Base-by-base conservation (phyloP, 1,140 invertebrate genomes). In the Batillaria attramentaria region DNA sequence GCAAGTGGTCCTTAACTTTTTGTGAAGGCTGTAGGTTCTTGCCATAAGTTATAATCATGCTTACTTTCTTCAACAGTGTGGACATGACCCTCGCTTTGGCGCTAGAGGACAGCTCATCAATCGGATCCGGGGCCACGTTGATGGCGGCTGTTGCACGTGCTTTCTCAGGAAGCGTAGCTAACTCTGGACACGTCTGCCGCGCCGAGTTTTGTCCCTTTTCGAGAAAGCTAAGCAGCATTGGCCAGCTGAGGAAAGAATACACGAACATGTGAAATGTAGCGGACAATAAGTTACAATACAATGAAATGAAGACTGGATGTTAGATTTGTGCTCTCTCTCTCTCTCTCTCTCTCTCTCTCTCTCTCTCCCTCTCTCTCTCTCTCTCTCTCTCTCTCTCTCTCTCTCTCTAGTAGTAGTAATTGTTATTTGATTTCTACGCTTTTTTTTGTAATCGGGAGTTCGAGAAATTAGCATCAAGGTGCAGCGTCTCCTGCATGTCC, bases 141-240 rank as follows among this genome's bases (percentile, higher is more conserved):
- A 81, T 43, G 31, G 79, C 79, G 1, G 80, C 77, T 62, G 77
- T 79, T 28, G 78, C 76, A 42, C 79, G 80, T n/a, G 74, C 79
- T 31, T 84, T 83, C 16, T 84, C 80, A 28, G 83, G 83, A 31
- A 85, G 60, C 20, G 74, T 69, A 37, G 79, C 57, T 37, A 86
- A 57, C 43, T 83, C 81, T 13, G 86, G 85, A 68, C 73, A 65
- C 60, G 82, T 86, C 35, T 77, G 72, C 78, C 79, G 80, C 16
- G 84, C 81, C 39, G 46, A 83, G 28, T 83, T 62, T 39, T 86
- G 84, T 5, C 85, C 79, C 31, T 84, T 87, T 50, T 88, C 85
- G 31, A 89, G 79, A 66, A 88, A 88, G 46, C 80, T 86, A 16
- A 89, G 78, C 60, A 89, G 80, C 35, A 87, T 85, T 37, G 87